A percentile compares a stretch with the other conserved stretches of the same genome.
phyloP scores from a whole-genome alignment of 1,140 invertebrate genomes.

The Lerema accius region DNA sequence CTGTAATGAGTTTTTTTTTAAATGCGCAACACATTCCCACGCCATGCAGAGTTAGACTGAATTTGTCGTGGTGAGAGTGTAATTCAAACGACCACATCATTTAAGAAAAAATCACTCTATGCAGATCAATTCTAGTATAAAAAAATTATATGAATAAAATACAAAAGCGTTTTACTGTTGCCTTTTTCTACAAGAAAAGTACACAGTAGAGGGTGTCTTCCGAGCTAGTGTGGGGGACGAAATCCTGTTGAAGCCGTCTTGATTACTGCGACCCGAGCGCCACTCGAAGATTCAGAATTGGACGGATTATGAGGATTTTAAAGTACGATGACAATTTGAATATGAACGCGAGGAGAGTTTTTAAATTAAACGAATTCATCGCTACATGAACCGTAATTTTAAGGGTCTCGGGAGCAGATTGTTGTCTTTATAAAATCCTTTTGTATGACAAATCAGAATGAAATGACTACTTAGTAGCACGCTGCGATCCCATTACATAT shows the following conservation, averaged over 20 bases:
- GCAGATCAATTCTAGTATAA: conserved; percentile 33
- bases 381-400: conserved; percentile 15
- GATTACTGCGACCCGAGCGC: conserved; percentile 74
- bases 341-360: conserved; percentile 71
- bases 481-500: conserved; percentile 11
- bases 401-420: conserved; percentile 9
- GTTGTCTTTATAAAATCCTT: conserved; percentile 5
- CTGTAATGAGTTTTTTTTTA: conserved; percentile 81
- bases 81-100: conserved; percentile 51
- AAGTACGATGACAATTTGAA: conserved; percentile 78
- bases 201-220: conserved; percentile 43
- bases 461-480: conserved; percentile 17
- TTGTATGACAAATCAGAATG: conserved; percentile 2
- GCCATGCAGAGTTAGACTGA: conserved; percentile 60
- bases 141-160: conserved; percentile 39
- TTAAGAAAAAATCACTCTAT: conserved; percentile 44
- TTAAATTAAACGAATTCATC: conserved; percentile 62
- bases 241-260: conserved; percentile 77
- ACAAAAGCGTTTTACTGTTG: conserved; percentile 35
- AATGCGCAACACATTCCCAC: conserved; percentile 78
- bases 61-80: conserved; percentile 61
- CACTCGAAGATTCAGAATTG: conserved; percentile 75
- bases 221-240: conserved; percentile 61
- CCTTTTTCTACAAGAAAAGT: conserved; percentile 53
- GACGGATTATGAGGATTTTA: conserved; percentile 81